These are phyloP conservation scores for Erebia ligea DNA, from an alignment of 2,888 invertebrate genomes.

Conservation along the genomic window DNA sequence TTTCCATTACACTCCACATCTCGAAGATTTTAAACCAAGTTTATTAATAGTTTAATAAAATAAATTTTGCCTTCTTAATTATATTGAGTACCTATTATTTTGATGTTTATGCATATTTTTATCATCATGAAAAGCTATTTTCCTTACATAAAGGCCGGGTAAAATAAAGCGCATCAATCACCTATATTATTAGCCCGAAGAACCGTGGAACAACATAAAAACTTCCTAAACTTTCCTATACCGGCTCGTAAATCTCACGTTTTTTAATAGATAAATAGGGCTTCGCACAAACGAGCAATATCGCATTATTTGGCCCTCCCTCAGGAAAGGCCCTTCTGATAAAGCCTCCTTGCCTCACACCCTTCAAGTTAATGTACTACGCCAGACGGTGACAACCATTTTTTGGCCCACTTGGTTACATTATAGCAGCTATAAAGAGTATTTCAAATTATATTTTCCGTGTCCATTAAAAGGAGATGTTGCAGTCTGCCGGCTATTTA, in stretches of 20 bases:
- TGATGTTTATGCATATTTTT: neutral
- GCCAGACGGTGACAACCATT: constrained; percentile 83
- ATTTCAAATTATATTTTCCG: constrained; percentile 81
- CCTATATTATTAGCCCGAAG: constrained; percentile 74
- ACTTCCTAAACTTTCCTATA: constrained; percentile 79
- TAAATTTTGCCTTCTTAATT: too few relatives aligned
- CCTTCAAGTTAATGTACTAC: constrained; percentile 81
- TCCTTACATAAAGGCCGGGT: constrained; percentile 44
- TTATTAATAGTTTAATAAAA: too few relatives aligned
- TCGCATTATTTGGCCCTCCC: constrained; percentile 83
- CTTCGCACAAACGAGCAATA: constrained; percentile 83
- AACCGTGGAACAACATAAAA: constrained; percentile 77
- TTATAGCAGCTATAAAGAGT: constrained; percentile 80
- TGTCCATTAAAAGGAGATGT: constrained; percentile 80
- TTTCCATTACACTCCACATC: neutral
- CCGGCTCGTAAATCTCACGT: constrained; percentile 75
- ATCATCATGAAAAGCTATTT: constrained; percentile 18
- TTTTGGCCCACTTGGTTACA: constrained; percentile 83
- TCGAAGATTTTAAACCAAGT: too few relatives aligned
- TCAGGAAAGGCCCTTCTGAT: constrained; percentile 82
- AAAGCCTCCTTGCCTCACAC: constrained; percentile 81
- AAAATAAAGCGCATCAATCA: constrained; percentile 76
- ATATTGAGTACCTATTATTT: neutral
- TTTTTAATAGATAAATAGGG: constrained; percentile 84
- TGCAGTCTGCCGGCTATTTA: constrained; percentile 59